Conservation (phyloP, 1,140 invertebrate genomes). For the Zaprionus ghesquierei region DNA sequence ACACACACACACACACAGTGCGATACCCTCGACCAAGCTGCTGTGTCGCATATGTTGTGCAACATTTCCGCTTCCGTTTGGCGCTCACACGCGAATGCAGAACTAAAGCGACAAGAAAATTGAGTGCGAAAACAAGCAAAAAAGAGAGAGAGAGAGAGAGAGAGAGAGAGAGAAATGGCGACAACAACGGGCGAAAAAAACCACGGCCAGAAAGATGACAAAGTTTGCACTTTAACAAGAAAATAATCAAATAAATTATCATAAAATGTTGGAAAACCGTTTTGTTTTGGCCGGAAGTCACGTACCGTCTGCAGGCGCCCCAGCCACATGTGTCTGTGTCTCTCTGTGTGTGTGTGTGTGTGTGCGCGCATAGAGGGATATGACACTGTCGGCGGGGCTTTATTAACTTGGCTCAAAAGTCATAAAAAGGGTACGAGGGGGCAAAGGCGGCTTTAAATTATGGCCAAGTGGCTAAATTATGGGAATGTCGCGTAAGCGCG, state of each 20-base stretch:
- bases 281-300: constrained; percentile 80
- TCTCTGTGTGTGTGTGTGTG: constrained; percentile 6
- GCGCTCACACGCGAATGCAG: background rate
- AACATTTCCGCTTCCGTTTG: constrained; percentile 74
- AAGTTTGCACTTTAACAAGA: constrained; percentile 80
- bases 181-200: background rate
- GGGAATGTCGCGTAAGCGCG: constrained; percentile 64
- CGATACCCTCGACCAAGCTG: constrained; percentile 21
- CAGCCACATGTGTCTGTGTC: constrained; percentile 22
- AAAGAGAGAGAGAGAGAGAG: background rate
- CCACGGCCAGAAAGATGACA: constrained; percentile 53
- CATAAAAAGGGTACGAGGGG: background rate
- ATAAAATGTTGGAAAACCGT: constrained; percentile 76
- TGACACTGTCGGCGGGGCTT: constrained; percentile 21
- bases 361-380: background rate
- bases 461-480: constrained; percentile 78
- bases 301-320: constrained; percentile 68
- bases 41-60: constrained; percentile 72
- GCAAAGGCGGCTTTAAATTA: constrained; percentile 61
- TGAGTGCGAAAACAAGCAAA: constrained; percentile 26
- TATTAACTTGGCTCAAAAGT: constrained; percentile 46
- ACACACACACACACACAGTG: background rate
- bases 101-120: constrained; percentile 10
- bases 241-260: constrained; percentile 81
- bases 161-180: background rate